Evolutionary conservation across 2,888 invertebrate species (phyloP).

Genomic region (Ichneumoninae sp.): DNA sequence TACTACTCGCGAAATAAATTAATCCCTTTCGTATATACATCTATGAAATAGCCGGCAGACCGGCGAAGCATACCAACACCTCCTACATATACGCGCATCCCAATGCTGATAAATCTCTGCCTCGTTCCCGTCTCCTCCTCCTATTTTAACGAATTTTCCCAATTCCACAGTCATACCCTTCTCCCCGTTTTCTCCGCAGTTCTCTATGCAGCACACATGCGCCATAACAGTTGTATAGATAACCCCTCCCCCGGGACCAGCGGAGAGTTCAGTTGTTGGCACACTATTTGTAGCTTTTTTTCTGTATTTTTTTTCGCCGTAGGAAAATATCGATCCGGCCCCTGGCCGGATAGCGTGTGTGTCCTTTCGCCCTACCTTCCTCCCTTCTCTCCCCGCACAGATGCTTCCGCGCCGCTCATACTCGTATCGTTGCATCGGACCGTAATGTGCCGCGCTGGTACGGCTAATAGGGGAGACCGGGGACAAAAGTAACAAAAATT

Average conservation of each 20-base stretch:
- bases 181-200: not conserved
- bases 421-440: constrained; percentile 24
- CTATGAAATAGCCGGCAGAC: not conserved
- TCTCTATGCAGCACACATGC: constrained; percentile 2
- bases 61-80: not conserved
- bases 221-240: not conserved
- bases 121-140: constrained; percentile 1
- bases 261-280: constrained; percentile 13
- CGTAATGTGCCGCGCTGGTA: constrained; percentile 18
- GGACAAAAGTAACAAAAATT: too few relatives aligned
- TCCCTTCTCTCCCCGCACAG: not conserved
- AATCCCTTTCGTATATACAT: constrained; percentile 1
- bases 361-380: not conserved
- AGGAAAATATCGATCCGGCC: constrained; percentile 36
- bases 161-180: constrained; percentile 14
- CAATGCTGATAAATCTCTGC: constrained; percentile 22
- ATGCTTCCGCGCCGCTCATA: not conserved
- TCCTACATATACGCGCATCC: not conserved
- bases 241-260: not conserved
- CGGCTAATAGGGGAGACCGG: too few relatives aligned
- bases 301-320: not conserved
- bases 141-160: constrained; percentile 31
- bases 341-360: constrained; percentile 22
- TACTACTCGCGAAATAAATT: constrained; percentile 14
- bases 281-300: not conserved